Evolutionary conservation across 2,888 invertebrate species (phyloP), one percentile per base, ranked within the genome.

Genomic region (Dysmachus trigonus): DNA sequence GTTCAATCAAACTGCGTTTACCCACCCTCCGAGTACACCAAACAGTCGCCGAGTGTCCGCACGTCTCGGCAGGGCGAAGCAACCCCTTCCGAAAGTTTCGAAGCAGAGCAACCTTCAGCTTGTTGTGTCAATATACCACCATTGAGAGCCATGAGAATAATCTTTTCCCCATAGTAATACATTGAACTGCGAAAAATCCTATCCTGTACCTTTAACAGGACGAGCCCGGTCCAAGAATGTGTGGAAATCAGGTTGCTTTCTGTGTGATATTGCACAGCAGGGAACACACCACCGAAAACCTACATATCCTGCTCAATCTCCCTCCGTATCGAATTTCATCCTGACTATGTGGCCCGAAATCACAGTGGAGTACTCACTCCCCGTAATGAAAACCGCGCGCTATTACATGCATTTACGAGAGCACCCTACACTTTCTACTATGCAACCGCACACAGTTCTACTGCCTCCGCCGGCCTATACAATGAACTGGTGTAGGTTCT

Each of bases 61-160:
- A 27, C 38, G 10, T 0, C 41, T 41, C 38, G 18, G 22, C n/a
- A 33, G 7, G 47, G 47, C 30, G 30, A 77, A 30, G 27, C 27
- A 77, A 77, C 47, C 47, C 77, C 47, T 27, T 22, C 30, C 7
- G 27, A 41, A 77, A 77, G 15, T 77, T 51, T 30, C n/a, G n/a
- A 73, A 77, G 47, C 77, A 77, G 38, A 77, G 47, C 77, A 77
- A 77, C 77, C 77, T 77, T 47, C 77, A 77, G 76, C 38, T 27
- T 77, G 77, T 77, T 77, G 77, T 77, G 77, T 77, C 47, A 77
- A 77, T 41, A 77, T 77, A 27, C 77, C 77, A 27, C 77, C 77
- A 30, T 77, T 22, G 77, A 77, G 77, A 77, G 77, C 15, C 77
- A 41, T 47, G 47, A 47, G 77, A 76, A 73, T 15, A 4, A 6